Percentiles rank a stretch among this genome's conserved stretches.
These are phyloP conservation scores for Tautogolabrus adspersus DNA, from an alignment of 2,113 vertebrate genomes.

Conservation along the genomic window DNA sequence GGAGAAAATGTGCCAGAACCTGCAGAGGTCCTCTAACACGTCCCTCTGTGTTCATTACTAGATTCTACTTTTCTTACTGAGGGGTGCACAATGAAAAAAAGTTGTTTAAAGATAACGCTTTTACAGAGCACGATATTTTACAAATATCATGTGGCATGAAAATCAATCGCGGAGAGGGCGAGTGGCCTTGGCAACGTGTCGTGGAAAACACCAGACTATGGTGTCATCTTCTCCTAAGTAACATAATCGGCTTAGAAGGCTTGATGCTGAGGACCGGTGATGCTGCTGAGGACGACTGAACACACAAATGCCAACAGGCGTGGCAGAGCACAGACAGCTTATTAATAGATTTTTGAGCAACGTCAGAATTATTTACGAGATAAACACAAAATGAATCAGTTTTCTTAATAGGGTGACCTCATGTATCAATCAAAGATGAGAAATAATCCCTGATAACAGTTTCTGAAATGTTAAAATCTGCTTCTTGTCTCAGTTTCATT, in stretches of 20 bases:
- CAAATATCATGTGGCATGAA: conserved; percentile 23
- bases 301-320: conserved; percentile 36
- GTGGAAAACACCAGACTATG: conserved; percentile 69
- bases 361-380: background rate
- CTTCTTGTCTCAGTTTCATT: too few relatives aligned
- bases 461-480: too few relatives aligned
- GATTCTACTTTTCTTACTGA: background rate
- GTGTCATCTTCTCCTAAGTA: conserved; percentile 76
- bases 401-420: background rate
- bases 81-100: background rate
- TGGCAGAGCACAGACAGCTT: conserved; percentile 9
- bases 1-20: conserved; percentile 27
- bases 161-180: conserved; percentile 16
- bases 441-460: background rate
- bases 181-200: conserved; percentile 51
- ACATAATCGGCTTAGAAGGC: conserved; percentile 77
- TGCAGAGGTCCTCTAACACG: conserved; percentile 22
- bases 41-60: background rate
- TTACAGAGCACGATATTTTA: background rate
- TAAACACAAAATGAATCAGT: too few relatives aligned
- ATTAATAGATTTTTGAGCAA: conserved; percentile 31
- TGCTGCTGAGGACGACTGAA: conserved; percentile 29
- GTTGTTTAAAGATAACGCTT: background rate
- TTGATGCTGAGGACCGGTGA: conserved; percentile 58
- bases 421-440: background rate